Evolutionary conservation across 2,888 invertebrate genomes (phyloP).

Genomic region (Drosophila gaucha): DNA sequence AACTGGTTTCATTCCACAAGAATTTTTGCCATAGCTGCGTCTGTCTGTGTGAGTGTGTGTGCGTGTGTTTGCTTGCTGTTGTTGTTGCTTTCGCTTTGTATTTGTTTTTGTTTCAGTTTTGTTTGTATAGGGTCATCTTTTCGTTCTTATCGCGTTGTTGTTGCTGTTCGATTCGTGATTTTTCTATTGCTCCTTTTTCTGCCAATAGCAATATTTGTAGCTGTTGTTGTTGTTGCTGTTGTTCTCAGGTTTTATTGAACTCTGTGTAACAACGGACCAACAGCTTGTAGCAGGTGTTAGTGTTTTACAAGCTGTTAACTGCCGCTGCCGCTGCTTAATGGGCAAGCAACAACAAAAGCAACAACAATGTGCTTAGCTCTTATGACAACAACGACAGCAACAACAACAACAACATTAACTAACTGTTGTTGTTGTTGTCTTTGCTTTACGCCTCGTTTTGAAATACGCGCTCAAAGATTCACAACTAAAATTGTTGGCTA

Average conservation of each 20-base stretch:
- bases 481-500: conserved; percentile 1
- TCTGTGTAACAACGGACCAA: conserved; percentile 38
- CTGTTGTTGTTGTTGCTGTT: conserved; percentile 27
- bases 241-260: conserved; percentile 71
- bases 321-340: conserved; percentile 68
- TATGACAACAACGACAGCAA: conserved; percentile 34
- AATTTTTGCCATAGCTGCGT: conserved; percentile 64
- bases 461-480: conserved; percentile 19
- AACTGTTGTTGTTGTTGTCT: conserved; percentile 18
- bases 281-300: conserved; percentile 71
- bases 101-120: conserved; percentile 29
- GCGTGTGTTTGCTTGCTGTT: conserved; percentile 8
- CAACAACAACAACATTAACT: conserved; percentile 17
- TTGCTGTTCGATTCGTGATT: conserved; percentile 51
- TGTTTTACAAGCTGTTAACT: conserved; percentile 79
- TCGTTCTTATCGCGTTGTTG: conserved; percentile 1
- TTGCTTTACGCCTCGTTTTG: conserved; percentile 40
- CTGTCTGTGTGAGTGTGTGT: conserved; percentile 18
- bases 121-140: conserved; percentile 35
- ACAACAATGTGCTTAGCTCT: no score
- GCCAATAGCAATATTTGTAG: conserved; percentile 31
- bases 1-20: conserved; percentile 74
- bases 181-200: conserved; percentile 73
- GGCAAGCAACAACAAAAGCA: conserved; percentile 33
- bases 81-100: conserved; percentile 29